Base-by-base conservation (phyloP, 1,140 invertebrate genomes). In the Drosophila willistoni region DNA sequence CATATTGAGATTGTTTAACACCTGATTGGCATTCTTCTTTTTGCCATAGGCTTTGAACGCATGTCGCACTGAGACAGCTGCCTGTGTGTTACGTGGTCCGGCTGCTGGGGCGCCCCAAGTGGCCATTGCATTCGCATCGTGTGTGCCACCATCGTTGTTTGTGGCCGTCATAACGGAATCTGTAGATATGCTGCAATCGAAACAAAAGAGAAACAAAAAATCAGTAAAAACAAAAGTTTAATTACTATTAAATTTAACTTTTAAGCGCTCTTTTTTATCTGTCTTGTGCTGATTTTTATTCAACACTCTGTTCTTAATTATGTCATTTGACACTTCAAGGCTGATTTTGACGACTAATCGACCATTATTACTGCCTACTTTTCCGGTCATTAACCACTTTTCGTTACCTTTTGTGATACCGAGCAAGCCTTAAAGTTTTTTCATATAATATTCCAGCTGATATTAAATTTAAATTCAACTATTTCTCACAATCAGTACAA, bases 1-100 rank as follows among this genome's bases (percentile, higher is more conserved):
- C 96, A 98, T 97, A 92, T 96, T 96, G 19, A 98, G 94, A 79
- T 97, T 96, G 77, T 96, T 95, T 55, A 98, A 93, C 29, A 98
- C 97, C 54, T 96, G 95, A 83, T 96, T 96, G 14, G 96, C 95
- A 67, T 95, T 95, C 82, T 96, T 96, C 90, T 95, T 96, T 83
- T 95, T 95, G 51, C 97, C 97, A 91, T 98, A 98, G 73, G 95
- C 94, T 92, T 98, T 98, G 93, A 95, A 96, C 5, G 97, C 96
- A 83, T 96, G 94, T 72, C 96, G 93, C 12, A 98, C 96, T 81
- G 95, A 96, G 19, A 97, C 96, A 7, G 96, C 97, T 66, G 97
- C 95, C 90, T 96, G 96, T 77, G 79, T 89, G 68, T 83, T 86
- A 34, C 83, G 73, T 22, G 84, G 76, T 14, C 79, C 84, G 2